Evolutionary conservation across 2,888 invertebrate species (phyloP).

Genomic region (Leptarthrus brevirostris): DNA sequence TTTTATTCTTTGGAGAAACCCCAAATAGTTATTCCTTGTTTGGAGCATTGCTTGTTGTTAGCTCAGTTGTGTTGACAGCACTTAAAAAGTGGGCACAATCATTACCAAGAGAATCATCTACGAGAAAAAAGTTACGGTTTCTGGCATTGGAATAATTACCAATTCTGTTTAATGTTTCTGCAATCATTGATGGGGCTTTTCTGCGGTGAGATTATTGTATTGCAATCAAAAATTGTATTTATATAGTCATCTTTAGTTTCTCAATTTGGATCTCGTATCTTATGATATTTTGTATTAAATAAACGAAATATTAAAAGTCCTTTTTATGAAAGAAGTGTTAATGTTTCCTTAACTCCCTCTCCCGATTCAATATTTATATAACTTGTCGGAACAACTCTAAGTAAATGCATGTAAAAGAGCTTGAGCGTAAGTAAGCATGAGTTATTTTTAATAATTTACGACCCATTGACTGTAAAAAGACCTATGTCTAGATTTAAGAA

Average conservation of each 20-base stretch:
- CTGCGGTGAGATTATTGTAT: neutral
- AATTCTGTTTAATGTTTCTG: neutral
- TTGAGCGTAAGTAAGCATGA: too few species aligned
- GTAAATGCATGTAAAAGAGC: too few species aligned
- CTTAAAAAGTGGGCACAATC: conserved; percentile 87
- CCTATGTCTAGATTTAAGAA: too few species aligned
- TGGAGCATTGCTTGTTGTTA: conserved; percentile 87
- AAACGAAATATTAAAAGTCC: conserved; percentile 26
- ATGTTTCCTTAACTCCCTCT: too few species aligned
- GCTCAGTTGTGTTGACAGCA: conserved; percentile 86
- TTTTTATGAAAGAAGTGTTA: conserved; percentile 40
- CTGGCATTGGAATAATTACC: conserved; percentile 68
- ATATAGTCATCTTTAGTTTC: conserved; percentile 36
- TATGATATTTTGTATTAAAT: conserved; percentile 31
- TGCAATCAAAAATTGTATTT: conserved; percentile 4
- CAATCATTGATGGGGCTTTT: neutral
- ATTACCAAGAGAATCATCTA: conserved; percentile 79
- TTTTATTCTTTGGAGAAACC: conserved; percentile 87
- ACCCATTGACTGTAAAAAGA: too few species aligned
- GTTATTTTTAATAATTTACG: too few species aligned
- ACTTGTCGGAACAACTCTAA: too few species aligned
- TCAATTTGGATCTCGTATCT: conserved; percentile 40
- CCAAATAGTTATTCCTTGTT: conserved; percentile 84
- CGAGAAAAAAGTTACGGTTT: conserved; percentile 75
- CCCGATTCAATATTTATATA: too few species aligned